Evolutionary conservation across 2,113 vertebrate genomes (phyloP).

Genomic region (Epinephelus lanceolatus): DNA sequence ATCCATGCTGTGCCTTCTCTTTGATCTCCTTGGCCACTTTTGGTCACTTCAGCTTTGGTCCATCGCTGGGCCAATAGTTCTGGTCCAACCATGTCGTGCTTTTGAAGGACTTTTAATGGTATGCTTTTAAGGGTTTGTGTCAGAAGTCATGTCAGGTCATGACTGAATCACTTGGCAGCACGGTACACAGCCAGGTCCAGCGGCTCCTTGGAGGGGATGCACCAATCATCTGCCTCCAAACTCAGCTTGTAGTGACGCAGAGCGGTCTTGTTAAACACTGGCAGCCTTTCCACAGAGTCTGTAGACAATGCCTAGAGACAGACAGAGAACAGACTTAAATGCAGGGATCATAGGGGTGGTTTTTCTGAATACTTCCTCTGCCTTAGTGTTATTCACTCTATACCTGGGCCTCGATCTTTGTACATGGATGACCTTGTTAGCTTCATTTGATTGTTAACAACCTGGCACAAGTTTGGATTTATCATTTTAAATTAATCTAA

Average conservation of each 20-base stretch:
- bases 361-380: not conserved
- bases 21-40: not conserved
- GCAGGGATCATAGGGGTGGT: not conserved
- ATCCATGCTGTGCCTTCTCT: not conserved
- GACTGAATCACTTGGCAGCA: conserved; percentile 64
- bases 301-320: conserved; percentile 87
- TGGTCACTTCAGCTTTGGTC: not conserved
- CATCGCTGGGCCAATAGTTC: not conserved
- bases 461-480: not conserved
- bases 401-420: no score
- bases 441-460: not conserved
- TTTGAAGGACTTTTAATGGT: not conserved
- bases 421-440: not conserved
- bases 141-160: not conserved
- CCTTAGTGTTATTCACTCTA: no score
- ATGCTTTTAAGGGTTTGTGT: not conserved
- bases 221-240: conserved; percentile 92
- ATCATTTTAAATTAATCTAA: not conserved
- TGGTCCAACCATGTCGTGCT: conserved; percentile 25
- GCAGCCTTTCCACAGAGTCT: conserved; percentile 91
- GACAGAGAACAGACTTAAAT: not conserved
- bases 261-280: conserved; percentile 92
- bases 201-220: conserved; percentile 90
- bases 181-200: conserved; percentile 87
- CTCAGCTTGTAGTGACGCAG: conserved; percentile 91